These are phyloP conservation scores for Actinernus sp. DNA, from an alignment of 92 coral and sea anemone genomes.

Conservation along the genomic window DNA sequence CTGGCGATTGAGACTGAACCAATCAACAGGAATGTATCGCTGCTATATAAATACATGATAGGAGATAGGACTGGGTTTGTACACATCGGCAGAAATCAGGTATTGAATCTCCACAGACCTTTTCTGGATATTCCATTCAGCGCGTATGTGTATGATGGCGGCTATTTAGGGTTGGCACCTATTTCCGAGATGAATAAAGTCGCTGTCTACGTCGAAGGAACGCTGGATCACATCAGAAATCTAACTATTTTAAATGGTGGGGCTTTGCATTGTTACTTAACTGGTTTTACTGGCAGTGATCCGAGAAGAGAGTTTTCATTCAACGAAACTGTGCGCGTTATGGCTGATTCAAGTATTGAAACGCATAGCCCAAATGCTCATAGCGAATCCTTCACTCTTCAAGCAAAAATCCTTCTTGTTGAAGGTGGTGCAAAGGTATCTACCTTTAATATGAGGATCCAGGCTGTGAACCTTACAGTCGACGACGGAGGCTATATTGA, in stretches of 20 bases:
- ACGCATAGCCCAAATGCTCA: slow-evolving; percentile 87
- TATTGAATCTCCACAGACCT: slow-evolving; percentile 79
- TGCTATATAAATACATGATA: slow-evolving; percentile 90
- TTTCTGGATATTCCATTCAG: slow-evolving; percentile 94
- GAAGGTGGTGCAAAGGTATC: slow-evolving; percentile 93
- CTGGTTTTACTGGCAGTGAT: slow-evolving; percentile 83
- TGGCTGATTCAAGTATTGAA: slow-evolving; percentile 89
- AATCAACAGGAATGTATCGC: slow-evolving; percentile 64
- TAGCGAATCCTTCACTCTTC: slow-evolving; percentile 50
- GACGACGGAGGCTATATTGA: slow-evolving; percentile 93
- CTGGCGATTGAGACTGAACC: slow-evolving; percentile 82
- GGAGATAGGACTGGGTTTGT: slow-evolving; percentile 97
- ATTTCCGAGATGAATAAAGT: slow-evolving; percentile 92
- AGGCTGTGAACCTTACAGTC: slow-evolving; percentile 83
- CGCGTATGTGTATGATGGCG: slow-evolving; percentile 92
- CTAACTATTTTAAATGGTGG: slow-evolving; percentile 92
- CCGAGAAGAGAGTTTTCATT: slow-evolving; percentile 53
- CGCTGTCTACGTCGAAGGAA: slow-evolving; percentile 90
- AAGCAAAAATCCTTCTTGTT: slow-evolving; percentile 83
- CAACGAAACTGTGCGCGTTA: slow-evolving; percentile 93
- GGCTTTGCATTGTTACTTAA: slow-evolving; percentile 73
- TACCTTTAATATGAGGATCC: slow-evolving; percentile 75
- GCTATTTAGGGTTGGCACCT: slow-evolving; percentile 87
- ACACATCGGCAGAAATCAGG: slow-evolving; percentile 84
- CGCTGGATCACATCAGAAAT: slow-evolving; percentile 86